Percentiles rank a stretch among this genome's conserved stretches.
phyloP scores from a whole-genome alignment of 2,797 vertebrate genomes.

The Moxostoma hubbsi region DNA sequence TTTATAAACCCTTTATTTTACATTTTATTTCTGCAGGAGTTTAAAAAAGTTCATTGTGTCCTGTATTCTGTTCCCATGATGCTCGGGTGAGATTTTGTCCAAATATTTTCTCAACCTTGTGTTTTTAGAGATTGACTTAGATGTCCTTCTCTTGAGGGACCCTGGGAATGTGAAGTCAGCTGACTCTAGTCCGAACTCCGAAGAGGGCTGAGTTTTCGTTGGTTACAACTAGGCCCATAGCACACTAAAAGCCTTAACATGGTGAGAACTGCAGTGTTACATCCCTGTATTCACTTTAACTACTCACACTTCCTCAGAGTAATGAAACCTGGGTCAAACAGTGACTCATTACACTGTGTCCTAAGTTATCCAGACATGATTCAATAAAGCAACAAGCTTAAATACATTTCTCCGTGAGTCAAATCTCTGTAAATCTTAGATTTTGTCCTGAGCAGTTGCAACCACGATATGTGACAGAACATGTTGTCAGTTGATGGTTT shows the following conservation, averaged over 20 bases:
- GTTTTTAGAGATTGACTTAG: constrained; percentile 78
- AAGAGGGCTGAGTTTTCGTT: constrained; percentile 64
- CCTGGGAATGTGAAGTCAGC: constrained; percentile 80
- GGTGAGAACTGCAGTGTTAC: constrained; percentile 37
- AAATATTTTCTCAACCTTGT: constrained; percentile 74
- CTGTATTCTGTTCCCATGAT: constrained; percentile 51
- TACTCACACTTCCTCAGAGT: constrained; percentile 59
- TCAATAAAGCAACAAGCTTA: too few species aligned
- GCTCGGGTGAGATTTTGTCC: constrained; percentile 51
- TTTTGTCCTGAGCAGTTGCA: too few species aligned
- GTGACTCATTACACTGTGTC: too few species aligned
- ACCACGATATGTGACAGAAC: too few species aligned
- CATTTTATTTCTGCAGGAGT: not conserved
- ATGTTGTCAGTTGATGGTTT: too few species aligned
- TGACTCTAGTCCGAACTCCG: constrained; percentile 72
- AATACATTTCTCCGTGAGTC: too few species aligned
- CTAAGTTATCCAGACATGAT: too few species aligned
- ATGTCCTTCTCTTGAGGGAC: constrained; percentile 76
- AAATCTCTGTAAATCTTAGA: too few species aligned
- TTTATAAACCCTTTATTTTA: too few species aligned
- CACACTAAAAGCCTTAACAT: constrained; percentile 59
- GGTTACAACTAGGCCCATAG: constrained; percentile 67
- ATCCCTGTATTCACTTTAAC: constrained; percentile 17
- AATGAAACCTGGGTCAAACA: constrained; percentile 37
- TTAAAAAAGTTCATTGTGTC: constrained; percentile 49